Evolutionary conservation across 2,113 vertebrate species (phyloP).

Genomic region (Epinephelus fuscoguttatus): DNA sequence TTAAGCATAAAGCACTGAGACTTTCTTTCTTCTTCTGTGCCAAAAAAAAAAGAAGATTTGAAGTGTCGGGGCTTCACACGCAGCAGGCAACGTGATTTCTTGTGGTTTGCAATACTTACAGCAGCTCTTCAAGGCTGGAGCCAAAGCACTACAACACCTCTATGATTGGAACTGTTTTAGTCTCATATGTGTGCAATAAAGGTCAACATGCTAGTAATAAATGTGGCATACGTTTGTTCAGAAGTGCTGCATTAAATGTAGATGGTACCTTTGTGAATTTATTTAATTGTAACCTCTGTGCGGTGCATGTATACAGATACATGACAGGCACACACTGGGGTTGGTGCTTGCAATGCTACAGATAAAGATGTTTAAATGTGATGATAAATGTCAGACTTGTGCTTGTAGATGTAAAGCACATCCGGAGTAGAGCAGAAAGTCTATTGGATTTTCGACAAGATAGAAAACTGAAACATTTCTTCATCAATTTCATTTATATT

Average conservation of each 20-base stretch:
- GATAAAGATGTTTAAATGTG: background rate
- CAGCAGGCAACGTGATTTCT: background rate
- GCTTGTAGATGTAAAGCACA: background rate
- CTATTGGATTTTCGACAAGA: background rate
- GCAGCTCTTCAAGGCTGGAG: background rate
- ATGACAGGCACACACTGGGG: background rate
- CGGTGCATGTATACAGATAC: background rate
- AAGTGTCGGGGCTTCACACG: background rate
- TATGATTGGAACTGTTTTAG: background rate
- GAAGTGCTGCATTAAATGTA: background rate
- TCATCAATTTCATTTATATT: too few relatives aligned
- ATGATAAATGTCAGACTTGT: too few relatives aligned
- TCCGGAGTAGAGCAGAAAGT: background rate
- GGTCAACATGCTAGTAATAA: background rate
- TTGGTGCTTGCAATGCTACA: background rate
- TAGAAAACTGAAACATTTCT: background rate
- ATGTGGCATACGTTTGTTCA: background rate
- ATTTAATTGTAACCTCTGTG: background rate
- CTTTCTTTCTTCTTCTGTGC: too few relatives aligned
- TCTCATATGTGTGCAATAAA: conserved; percentile 6
- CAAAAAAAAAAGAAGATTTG: background rate
- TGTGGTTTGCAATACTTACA: background rate
- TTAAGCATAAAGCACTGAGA: background rate
- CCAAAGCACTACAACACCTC: background rate
- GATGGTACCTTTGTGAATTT: background rate